Evolutionary conservation across 2,113 vertebrate genomes (phyloP).

Genomic region (Hippolais icterina): DNA sequence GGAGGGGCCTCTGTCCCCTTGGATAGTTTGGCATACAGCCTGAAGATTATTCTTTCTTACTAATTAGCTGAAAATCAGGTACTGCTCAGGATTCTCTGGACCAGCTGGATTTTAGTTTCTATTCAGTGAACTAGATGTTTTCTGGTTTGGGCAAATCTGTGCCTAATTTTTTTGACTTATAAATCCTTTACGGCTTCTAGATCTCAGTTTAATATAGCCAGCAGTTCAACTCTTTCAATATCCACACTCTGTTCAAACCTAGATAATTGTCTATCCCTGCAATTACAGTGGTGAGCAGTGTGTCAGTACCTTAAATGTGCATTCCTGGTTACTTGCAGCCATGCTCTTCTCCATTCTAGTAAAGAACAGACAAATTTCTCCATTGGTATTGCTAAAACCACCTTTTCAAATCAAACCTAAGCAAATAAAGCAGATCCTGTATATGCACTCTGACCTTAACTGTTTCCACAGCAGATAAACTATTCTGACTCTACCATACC

Average conservation of each 20-base stretch:
- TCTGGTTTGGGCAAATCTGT: background rate
- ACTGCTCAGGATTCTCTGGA: background rate
- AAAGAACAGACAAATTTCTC: background rate
- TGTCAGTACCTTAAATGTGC: background rate
- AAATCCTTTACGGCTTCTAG: background rate
- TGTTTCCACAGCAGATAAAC: background rate
- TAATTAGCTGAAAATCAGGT: background rate
- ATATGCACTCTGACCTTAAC: background rate
- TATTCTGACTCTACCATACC: background rate
- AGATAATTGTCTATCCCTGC: background rate
- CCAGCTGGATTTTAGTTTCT: background rate
- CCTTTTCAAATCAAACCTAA: background rate
- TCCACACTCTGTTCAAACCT: background rate
- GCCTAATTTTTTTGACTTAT: background rate
- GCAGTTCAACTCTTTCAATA: background rate
- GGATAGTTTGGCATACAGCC: background rate
- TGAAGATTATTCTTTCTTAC: background rate
- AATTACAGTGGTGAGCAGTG: background rate
- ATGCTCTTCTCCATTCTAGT: background rate
- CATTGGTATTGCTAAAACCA: background rate
- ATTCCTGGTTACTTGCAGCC: background rate
- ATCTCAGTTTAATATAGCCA: background rate
- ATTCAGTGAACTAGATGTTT: background rate
- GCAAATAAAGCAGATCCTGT: background rate
- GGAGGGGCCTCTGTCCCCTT: background rate